phyloP scores from a whole-genome alignment of 2,888 invertebrate species.

The Drosophila infuscata region DNA sequence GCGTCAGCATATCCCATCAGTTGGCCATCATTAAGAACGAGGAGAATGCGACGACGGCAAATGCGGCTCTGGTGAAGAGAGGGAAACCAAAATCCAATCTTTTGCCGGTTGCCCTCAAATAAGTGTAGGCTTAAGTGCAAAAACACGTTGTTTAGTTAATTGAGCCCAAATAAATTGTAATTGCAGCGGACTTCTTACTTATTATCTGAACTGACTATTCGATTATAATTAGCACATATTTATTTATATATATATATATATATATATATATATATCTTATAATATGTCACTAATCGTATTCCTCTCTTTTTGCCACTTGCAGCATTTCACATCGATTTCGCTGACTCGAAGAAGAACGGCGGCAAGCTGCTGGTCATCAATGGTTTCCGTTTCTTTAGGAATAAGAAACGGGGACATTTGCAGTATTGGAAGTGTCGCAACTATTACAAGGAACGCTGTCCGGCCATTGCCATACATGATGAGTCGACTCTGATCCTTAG shows the following conservation, averaged over 20 bases:
- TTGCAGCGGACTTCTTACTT: conserved; percentile 21
- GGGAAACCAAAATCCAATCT: conserved; percentile 27
- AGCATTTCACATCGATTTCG: conserved; percentile 84
- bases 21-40: conserved; percentile 39
- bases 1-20: conserved; percentile 43
- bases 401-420: conserved; percentile 84
- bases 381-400: conserved; percentile 85
- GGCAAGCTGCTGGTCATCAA: conserved; percentile 85
- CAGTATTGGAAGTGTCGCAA: conserved; percentile 85
- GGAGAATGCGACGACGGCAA: background rate
- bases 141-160: conserved; percentile 27
- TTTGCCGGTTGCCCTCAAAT: conserved; percentile 25
- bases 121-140: conserved; percentile 43
- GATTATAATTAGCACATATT: background rate
- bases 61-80: conserved; percentile 14
- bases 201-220: background rate
- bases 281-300: conserved; percentile 24
- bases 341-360: conserved; percentile 85
- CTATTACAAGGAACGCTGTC: conserved; percentile 85
- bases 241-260: background rate
- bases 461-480: conserved; percentile 85
- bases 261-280: background rate
- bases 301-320: conserved; percentile 39
- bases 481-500: conserved; percentile 83
- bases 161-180: conserved; percentile 49